Percentiles rank a stretch among this genome's conserved stretches.
phyloP scores from a whole-genome alignment of 2,797 vertebrate species.

The Phalanger gymnotis region DNA sequence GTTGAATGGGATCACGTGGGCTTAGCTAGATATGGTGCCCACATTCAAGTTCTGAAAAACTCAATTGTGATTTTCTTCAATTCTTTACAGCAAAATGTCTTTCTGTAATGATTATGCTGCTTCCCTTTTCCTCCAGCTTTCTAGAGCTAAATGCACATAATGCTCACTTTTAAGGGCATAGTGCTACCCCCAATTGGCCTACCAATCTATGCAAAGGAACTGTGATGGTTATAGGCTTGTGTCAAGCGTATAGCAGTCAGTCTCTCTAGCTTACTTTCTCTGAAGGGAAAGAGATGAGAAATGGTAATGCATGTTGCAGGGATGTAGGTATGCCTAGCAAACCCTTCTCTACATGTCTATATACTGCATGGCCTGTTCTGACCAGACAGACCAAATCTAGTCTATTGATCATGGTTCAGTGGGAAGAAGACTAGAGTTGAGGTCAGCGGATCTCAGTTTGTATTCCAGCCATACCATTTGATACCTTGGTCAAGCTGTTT shows the following conservation, averaged over 20 bases:
- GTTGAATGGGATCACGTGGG: neutral
- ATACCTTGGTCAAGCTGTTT: neutral
- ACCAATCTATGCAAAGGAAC: neutral
- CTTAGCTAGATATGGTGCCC: neutral
- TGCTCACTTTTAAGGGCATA: neutral
- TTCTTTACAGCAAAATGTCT: neutral
- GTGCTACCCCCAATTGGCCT: neutral
- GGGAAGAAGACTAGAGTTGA: neutral
- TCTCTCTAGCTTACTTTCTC: neutral
- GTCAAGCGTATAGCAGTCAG: neutral
- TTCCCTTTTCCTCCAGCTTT: neutral
- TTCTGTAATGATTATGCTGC: neutral
- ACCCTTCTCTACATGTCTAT: neutral
- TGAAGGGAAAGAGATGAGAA: neutral
- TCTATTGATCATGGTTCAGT: neutral
- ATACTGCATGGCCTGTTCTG: neutral
- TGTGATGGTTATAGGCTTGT: neutral
- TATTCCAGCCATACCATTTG: neutral
- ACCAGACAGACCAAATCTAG: neutral
- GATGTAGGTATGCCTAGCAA: neutral
- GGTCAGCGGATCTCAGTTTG: neutral
- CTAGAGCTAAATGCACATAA: neutral
- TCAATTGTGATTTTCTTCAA: neutral
- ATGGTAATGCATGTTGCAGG: neutral
- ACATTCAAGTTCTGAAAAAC: neutral